Evolutionary conservation across 35 echinoderm and acorn worm species (phyloP).

Genomic region (Acanthaster planci): DNA sequence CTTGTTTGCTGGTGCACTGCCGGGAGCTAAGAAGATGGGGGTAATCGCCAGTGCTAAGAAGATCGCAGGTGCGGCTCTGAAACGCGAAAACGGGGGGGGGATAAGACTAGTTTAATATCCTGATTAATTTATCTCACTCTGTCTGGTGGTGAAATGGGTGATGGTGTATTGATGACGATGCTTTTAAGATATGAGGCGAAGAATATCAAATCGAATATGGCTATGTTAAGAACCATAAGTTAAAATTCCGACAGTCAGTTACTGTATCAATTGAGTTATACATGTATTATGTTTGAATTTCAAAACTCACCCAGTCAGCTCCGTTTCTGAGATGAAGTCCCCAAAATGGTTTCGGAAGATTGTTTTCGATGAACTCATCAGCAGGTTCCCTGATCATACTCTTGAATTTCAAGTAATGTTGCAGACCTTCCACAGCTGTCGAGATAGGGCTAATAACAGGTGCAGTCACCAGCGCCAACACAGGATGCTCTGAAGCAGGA

Average conservation of each 20-base stretch:
- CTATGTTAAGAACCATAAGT: no score
- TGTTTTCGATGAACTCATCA: constrained; percentile 66
- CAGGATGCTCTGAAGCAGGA: constrained; percentile 62
- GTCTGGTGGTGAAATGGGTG: neutral
- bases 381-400: constrained; percentile 58
- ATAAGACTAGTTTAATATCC: neutral
- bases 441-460: constrained; percentile 72
- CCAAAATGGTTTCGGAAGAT: constrained; percentile 68
- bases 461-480: constrained; percentile 82
- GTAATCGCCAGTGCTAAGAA: constrained; percentile 53
- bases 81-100: neutral
- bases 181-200: no score
- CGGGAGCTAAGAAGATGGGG: constrained; percentile 74
- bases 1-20: constrained; percentile 73
- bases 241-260: no score
- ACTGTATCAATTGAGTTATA: no score
- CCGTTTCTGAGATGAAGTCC: constrained; percentile 94
- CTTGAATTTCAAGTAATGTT: constrained; percentile 69
- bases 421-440: constrained; percentile 57
- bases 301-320: constrained; percentile 84
- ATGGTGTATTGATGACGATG: no score
- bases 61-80: constrained; percentile 86
- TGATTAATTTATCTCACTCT: neutral
- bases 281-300: no score
- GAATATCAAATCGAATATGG: no score